These are phyloP conservation scores for Brachionichthys hirsutus DNA, from an alignment of 2,113 vertebrate genomes.

Conservation along the genomic window DNA sequence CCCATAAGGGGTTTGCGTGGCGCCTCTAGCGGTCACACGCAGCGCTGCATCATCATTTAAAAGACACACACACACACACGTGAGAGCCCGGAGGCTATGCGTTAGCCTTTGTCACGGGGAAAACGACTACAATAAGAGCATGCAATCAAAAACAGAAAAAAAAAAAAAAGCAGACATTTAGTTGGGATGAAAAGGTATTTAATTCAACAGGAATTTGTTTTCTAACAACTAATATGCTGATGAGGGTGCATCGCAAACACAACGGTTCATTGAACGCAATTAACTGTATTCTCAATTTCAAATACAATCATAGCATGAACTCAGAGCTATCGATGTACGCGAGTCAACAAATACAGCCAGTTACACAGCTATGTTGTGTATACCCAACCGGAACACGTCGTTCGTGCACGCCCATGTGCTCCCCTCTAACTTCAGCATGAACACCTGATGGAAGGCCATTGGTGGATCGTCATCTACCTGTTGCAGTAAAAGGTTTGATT, in stretches of 20 bases:
- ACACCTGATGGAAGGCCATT: slow-evolving; percentile 80
- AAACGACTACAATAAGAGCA: no score
- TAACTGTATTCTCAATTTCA: no score
- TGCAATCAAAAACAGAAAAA: no score
- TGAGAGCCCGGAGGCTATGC: no score
- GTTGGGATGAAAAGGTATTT: no score
- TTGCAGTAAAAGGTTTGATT: not conserved
- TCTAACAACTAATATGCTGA: no score
- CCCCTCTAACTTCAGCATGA: slow-evolving; percentile 79
- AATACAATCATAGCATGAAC: not conserved
- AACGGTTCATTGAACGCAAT: no score
- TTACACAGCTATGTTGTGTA: slow-evolving; percentile 75
- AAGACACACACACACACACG: no score
- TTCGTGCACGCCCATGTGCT: slow-evolving; percentile 76
- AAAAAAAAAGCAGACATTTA: no score
- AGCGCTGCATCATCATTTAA: not conserved
- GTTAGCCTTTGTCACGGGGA: no score
- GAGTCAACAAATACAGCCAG: not conserved
- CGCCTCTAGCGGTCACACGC: slow-evolving; percentile 23
- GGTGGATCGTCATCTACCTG: slow-evolving; percentile 75
- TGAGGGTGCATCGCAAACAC: no score
- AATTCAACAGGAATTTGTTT: no score
- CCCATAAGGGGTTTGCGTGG: accelerated
- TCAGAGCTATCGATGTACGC: not conserved
- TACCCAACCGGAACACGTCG: slow-evolving; percentile 76